Percentiles rank a stretch among this genome's conserved stretches.
phyloP scores from a whole-genome alignment of 1,140 invertebrate genomes.

The Cyphomyrmex costatus region DNA sequence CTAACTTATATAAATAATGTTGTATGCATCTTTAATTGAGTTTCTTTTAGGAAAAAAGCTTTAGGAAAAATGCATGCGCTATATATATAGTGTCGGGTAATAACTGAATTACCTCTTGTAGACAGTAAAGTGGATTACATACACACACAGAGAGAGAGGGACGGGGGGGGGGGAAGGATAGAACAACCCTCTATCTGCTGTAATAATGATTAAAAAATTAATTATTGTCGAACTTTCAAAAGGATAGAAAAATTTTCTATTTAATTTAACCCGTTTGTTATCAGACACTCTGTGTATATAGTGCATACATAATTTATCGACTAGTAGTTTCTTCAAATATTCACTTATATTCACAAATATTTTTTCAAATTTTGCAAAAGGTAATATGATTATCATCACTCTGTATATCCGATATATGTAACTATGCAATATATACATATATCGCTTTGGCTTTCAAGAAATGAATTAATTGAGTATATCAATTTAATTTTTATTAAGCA shows the following conservation, averaged over 20 bases:
- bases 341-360: no score
- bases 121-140: no score
- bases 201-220: not conserved
- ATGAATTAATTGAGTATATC: slow-evolving; percentile 34
- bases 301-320: no score
- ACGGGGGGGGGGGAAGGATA: no score
- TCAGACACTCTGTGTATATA: no score
- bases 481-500: slow-evolving; percentile 48
- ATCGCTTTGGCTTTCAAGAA: not conserved
- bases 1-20: not conserved
- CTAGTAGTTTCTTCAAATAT: no score
- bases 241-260: not conserved
- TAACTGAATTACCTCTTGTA: not conserved
- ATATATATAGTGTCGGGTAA: not conserved
- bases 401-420: not conserved
- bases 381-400: not conserved
- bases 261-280: not conserved
- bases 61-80: not conserved
- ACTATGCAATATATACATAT: not conserved
- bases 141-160: no score
- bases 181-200: not conserved
- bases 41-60: slow-evolving; percentile 48
- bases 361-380: not conserved
- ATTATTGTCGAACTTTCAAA: not conserved
- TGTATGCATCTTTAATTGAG: slow-evolving; percentile 24